Conservation (phyloP, 2,797 vertebrate genomes). For the Gastrophryne carolinensis region DNA sequence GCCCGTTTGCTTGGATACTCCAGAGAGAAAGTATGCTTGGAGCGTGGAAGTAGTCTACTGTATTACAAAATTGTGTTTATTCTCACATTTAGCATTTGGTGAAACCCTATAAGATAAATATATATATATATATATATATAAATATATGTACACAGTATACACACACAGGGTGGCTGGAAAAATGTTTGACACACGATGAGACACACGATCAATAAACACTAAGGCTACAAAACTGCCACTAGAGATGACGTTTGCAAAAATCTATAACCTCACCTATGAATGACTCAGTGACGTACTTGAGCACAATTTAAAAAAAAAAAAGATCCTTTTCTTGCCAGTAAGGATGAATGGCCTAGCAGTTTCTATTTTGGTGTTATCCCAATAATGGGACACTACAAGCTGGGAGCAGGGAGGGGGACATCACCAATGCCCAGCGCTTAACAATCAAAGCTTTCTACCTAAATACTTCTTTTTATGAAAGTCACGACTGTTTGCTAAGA, state of each 20-base stretch:
- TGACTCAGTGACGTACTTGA: neutral
- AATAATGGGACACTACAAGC: slow-evolving; percentile 26
- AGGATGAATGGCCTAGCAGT: slow-evolving; percentile 17
- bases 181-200: too few species aligned
- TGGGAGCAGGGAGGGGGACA: slow-evolving; percentile 4
- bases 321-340: slow-evolving; percentile 5
- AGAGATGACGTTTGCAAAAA: neutral
- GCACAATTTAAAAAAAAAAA: neutral
- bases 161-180: too few species aligned
- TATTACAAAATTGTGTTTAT: too few species aligned
- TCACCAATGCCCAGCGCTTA: slow-evolving; percentile 76
- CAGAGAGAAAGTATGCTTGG: too few species aligned
- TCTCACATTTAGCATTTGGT: too few species aligned
- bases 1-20: too few species aligned
- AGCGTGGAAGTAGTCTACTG: too few species aligned
- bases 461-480: slow-evolving; percentile 83
- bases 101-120: too few species aligned
- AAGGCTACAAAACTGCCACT: neutral
- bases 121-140: too few species aligned
- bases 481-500: slow-evolving; percentile 87
- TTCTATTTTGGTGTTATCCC: slow-evolving; percentile 8
- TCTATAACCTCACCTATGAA: neutral
- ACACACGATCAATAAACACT: neutral
- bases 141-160: too few species aligned
- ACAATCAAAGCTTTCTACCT: slow-evolving; percentile 86